Percentiles rank a stretch among this genome's conserved stretches.
Conservation (phyloP, 2,888 invertebrate genomes). For the Hemithea aestivaria region DNA sequence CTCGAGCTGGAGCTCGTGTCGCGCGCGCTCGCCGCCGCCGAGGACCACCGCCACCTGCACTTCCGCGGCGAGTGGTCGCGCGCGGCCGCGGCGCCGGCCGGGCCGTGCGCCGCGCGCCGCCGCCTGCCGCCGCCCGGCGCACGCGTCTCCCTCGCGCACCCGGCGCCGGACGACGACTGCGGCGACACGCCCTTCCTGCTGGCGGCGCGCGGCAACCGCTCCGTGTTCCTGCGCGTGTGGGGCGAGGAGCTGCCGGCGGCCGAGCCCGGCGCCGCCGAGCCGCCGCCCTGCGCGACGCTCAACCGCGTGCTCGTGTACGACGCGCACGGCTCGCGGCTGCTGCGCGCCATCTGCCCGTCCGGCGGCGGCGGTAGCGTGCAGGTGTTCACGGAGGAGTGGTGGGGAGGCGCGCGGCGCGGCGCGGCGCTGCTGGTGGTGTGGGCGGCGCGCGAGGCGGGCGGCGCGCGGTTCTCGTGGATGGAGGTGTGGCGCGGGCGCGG, state of each 20-base stretch:
- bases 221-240: conserved; percentile 90
- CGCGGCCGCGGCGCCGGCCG: conserved; percentile 26
- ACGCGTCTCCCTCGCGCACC: conserved; percentile 52
- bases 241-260: conserved; percentile 86
- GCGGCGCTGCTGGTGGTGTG: conserved; percentile 90
- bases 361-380: conserved; percentile 12
- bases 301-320: conserved; percentile 91
- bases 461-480: conserved; percentile 88
- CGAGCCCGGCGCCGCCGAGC: conserved; percentile 81
- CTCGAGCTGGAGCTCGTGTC: conserved; percentile 89
- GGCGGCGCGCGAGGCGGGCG: conserved; percentile 90
- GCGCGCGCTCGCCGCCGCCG: conserved; percentile 84
- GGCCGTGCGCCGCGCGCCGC: conserved; percentile 39
- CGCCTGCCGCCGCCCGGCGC: conserved; percentile 50
- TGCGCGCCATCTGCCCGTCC: neutral
- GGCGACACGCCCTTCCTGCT: conserved; percentile 89
- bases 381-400: neutral
- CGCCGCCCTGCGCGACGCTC: conserved; percentile 85
- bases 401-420: conserved; percentile 70
- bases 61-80: conserved; percentile 82
- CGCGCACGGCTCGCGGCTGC: conserved; percentile 73
- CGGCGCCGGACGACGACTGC: conserved; percentile 68
- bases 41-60: conserved; percentile 90
- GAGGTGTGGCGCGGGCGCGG: conserved; percentile 47
- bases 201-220: conserved; percentile 87